Evolutionary conservation across 1,140 invertebrate species (phyloP), one percentile per base, ranked within the genome.

Genomic region (Orchestia grillus): DNA sequence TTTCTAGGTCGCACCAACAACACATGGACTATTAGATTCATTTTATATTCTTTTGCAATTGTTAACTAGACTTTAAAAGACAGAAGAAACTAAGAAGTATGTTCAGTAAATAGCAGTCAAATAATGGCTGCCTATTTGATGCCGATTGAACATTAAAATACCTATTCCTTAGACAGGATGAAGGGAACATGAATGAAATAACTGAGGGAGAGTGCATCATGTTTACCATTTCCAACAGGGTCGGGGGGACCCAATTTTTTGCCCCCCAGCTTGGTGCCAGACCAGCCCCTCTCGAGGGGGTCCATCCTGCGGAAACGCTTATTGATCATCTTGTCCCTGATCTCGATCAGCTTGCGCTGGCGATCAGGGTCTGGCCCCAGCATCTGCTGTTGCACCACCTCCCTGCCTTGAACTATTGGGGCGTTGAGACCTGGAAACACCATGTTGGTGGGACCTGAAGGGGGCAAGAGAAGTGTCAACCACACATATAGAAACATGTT

Each of bases 391-490:
- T 98, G 97, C 0, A 99, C 97, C 0, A 99, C 97, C 97, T 99
- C 98, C 97, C 98, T 98, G 0, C 99, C 99, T 97, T 98, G 98
- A 19, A 99, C 97, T 23, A 99, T 98, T 4, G 99, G 98, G 0
- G 98, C 97, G 97, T 98, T 99, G 44, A 99, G 97, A 44, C 99
- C 99, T 45, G 99, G 99, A 98, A 99, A 99, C 96, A 99, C 45
- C 97, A 99, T 98, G 97, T 98, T 98, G 40, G 47, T 45, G 36
- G 92, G 43, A 94, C 92, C 92, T 94, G n/a, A n/a, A 0, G 15
- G 16, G 36, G 28, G 28, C 62, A 77, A 15, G 36, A 77, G 62
- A 77, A 28, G 28, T 28, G 36, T 77, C 11, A 77, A 77, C 36
- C 11, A 77, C 28, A 77, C 36, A 19, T 36, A 77, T 15, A n/a